phyloP scores from a whole-genome alignment of 2,113 vertebrate species.

The Psittacula cyanocephala region DNA sequence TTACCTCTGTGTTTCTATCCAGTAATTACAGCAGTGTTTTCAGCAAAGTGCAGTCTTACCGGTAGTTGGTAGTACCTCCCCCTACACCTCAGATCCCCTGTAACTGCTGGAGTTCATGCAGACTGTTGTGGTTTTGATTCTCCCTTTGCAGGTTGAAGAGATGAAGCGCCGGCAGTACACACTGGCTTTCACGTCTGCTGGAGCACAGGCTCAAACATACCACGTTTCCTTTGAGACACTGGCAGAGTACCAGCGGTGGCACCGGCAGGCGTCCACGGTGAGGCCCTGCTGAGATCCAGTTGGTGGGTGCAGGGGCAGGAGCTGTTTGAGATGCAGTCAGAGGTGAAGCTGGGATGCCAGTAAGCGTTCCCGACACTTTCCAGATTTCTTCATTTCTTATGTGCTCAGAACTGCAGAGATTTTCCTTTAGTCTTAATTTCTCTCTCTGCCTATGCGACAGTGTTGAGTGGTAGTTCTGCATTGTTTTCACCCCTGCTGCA shows the following conservation, averaged over 20 bases:
- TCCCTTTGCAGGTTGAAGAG: constrained; percentile 86
- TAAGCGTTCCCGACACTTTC: neutral
- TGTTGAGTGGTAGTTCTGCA: neutral
- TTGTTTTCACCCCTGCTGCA: neutral
- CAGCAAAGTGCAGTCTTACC: neutral
- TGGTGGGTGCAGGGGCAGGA: neutral
- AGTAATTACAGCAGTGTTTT: neutral
- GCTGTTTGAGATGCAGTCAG: neutral
- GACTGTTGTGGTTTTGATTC: neutral
- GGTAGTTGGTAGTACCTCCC: neutral
- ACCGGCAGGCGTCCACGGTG: constrained; percentile 93
- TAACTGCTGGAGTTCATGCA: neutral
- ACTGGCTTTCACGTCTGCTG: constrained; percentile 91
- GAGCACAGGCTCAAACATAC: constrained; percentile 91
- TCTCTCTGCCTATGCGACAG: neutral
- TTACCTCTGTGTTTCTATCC: neutral
- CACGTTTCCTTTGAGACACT: constrained; percentile 90
- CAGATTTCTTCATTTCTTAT: neutral
- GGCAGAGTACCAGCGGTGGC: constrained; percentile 90
- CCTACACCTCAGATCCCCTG: neutral
- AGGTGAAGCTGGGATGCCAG: neutral
- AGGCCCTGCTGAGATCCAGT: neutral
- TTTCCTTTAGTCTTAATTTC: neutral
- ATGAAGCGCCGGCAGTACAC: constrained; percentile 88
- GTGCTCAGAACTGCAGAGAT: neutral